Conservation (phyloP, 2,797 vertebrate genomes). For the Eptatretus atami region DNA sequence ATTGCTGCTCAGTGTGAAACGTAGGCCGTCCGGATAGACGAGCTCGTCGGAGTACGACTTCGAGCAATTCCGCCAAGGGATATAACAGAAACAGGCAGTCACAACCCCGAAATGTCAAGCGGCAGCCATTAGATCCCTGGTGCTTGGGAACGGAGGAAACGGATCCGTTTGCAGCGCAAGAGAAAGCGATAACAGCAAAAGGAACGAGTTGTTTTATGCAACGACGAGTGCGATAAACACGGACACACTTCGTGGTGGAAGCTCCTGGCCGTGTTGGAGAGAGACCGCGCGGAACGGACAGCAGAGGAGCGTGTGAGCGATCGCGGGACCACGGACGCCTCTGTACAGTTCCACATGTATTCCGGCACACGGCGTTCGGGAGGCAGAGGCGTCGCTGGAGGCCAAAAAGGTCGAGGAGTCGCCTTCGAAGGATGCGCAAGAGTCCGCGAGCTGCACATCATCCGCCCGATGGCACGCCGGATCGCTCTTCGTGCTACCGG, state of each 20-base stretch:
- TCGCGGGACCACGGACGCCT: constrained; percentile 56
- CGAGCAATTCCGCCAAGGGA: neutral
- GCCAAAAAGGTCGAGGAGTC: constrained; percentile 94
- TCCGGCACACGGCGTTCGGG: constrained; percentile 42
- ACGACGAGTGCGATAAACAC: neutral
- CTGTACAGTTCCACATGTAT: constrained; percentile 88
- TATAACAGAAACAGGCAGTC: neutral
- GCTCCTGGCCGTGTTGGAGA: constrained; percentile 88
- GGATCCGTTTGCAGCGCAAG: too few relatives aligned
- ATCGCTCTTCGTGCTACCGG: too few relatives aligned
- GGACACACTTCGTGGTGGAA: constrained; percentile 82
- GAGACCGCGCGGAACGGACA: constrained; percentile 23
- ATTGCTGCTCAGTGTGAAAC: constrained; percentile 93
- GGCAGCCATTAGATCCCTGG: neutral
- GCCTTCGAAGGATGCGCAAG: constrained; percentile 81
- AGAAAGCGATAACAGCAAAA: too few relatives aligned
- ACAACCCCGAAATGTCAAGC: neutral
- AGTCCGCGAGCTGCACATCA: too few relatives aligned
- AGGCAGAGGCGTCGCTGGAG: constrained; percentile 70
- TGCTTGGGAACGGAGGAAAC: too few relatives aligned
- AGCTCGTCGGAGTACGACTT: constrained; percentile 12
- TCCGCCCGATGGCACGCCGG: too few relatives aligned
- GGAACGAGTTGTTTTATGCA: too few relatives aligned
- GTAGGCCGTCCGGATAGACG: constrained; percentile 27
- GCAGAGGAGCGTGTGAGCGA: constrained; percentile 21